Evolutionary conservation across 37 sponge, comb jelly and placozoan species (phyloP).

Genomic region (Mnemiopsis leidyi): DNA sequence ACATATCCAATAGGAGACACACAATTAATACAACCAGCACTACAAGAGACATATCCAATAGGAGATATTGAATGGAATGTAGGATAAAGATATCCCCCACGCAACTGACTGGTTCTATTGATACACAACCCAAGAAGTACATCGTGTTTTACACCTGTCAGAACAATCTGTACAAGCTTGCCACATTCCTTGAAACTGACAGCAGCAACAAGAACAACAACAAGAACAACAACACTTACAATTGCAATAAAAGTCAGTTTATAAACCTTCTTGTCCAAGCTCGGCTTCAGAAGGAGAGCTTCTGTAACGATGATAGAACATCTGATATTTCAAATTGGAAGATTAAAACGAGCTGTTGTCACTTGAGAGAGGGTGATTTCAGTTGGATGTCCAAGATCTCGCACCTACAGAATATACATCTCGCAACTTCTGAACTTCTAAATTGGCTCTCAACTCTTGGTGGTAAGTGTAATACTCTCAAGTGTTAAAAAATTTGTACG

Average conservation of each 20-base stretch:
- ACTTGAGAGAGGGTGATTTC: constrained; percentile 18
- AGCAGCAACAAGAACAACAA: not conserved
- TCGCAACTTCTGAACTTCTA: constrained; percentile 12
- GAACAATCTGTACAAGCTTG: too few species aligned
- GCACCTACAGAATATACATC: constrained; percentile 24
- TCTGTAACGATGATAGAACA: not conserved
- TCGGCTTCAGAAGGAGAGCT: not conserved
- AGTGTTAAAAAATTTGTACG: too few species aligned
- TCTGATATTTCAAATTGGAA: not conserved
- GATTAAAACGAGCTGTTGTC: not conserved
- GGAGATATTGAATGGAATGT: not conserved
- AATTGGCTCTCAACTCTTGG: constrained; percentile 38
- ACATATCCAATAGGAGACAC: too few species aligned
- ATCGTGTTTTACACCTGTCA: not conserved
- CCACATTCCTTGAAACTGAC: too few species aligned
- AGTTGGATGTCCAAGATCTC: constrained; percentile 46
- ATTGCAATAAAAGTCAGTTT: not conserved
- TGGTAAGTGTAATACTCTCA: too few species aligned
- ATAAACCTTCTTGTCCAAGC: not conserved
- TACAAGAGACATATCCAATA: too few species aligned
- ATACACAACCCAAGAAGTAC: not conserved
- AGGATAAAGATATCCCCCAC: not conserved
- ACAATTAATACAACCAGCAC: too few species aligned
- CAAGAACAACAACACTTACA: too few species aligned
- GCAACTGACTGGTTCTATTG: not conserved